phyloP scores from a whole-genome alignment of 2,113 vertebrate species.

The Struthidea cinerea region DNA sequence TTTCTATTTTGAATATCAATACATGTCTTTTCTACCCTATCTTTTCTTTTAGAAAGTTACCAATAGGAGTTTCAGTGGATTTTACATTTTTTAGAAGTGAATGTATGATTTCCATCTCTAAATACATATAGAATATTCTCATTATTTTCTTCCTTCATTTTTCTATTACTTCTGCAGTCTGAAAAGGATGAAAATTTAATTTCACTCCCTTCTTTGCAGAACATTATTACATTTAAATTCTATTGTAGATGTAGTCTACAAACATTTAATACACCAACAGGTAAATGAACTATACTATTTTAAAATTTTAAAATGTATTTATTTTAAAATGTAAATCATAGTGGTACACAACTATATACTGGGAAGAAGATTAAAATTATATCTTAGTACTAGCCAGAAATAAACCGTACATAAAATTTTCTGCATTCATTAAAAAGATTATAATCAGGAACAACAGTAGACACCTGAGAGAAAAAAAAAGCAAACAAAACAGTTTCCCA shows the following conservation, averaged over 20 bases:
- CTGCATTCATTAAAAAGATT: background rate
- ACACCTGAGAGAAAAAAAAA: background rate
- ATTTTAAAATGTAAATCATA: background rate
- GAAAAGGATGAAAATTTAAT: background rate
- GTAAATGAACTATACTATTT: background rate
- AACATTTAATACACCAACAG: background rate
- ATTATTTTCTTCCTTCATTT: background rate
- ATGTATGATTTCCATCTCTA: background rate
- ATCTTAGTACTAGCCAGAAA: background rate
- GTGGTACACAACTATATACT: background rate
- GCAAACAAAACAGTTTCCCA: background rate
- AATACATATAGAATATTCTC: background rate
- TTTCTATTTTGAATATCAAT: background rate
- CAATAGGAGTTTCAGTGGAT: background rate
- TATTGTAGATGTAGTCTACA: background rate
- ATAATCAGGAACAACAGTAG: background rate
- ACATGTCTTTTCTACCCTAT: accelerated
- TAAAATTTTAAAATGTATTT: background rate
- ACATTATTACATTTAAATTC: background rate
- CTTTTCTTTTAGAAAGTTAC: background rate
- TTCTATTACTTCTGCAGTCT: background rate
- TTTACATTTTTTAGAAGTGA: background rate
- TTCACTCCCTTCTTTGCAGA: background rate
- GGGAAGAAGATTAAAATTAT: background rate
- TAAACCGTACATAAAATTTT: background rate